These are phyloP conservation scores for Manis javanica DNA, from an alignment of 2,797 vertebrate genomes.

Conservation along the genomic window DNA sequence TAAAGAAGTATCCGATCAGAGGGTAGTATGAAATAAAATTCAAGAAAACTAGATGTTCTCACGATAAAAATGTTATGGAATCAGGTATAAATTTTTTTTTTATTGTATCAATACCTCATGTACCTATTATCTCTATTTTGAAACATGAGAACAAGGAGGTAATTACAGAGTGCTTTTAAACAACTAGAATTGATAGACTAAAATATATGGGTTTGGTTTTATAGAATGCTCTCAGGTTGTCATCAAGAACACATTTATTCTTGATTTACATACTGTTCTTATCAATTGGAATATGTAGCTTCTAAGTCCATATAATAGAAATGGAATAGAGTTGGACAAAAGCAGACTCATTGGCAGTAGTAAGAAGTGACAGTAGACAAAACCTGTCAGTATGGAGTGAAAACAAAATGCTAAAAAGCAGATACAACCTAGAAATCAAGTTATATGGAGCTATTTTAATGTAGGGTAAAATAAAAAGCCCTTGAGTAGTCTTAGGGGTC, in stretches of 20 bases:
- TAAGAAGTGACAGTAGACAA: neutral
- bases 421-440: neutral
- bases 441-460: neutral
- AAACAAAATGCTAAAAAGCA: neutral
- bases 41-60: neutral
- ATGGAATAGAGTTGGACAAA: neutral
- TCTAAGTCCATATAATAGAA: neutral
- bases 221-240: neutral
- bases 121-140: neutral
- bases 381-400: neutral
- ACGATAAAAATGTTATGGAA: neutral
- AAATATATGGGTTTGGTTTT: constrained; percentile 8
- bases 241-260: neutral
- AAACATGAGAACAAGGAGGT: neutral
- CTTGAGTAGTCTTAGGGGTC: neutral
- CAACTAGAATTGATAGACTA: neutral
- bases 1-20: neutral
- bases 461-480: neutral
- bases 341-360: neutral
- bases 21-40: neutral
- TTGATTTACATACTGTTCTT: neutral
- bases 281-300: neutral
- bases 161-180: constrained; percentile 40
- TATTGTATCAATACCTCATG: neutral
- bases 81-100: neutral